Base-by-base conservation (phyloP, 1,140 invertebrate species). In the Drosophila micromelanica region DNA sequence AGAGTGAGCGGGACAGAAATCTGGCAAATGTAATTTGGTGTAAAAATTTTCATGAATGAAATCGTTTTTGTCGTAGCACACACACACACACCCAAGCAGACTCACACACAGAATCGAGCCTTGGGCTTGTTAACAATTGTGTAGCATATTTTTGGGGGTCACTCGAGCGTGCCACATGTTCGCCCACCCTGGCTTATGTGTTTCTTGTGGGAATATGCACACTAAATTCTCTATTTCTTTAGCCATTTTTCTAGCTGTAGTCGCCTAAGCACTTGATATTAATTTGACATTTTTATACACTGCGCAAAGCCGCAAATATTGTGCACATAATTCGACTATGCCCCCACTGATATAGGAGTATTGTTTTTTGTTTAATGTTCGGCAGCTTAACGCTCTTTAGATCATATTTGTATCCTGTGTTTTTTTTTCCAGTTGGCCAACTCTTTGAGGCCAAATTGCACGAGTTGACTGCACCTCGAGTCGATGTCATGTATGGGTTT, bases 21-120 rank as follows among this genome's bases (percentile, higher is more conserved):
- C 46, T 72, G 54, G 54, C 69, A 75, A 81, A 75, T 87, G 67
- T 86, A 86, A 87, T 86, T 86, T 87, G 86, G 78, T 80, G 75
- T 73, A 78, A 71, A 79, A 82, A 82, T 73, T 61, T 86, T 87
- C 79, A 87, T 86, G 82, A 86, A 87, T 87, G 78, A 75, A 86
- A 87, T 81, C 77, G 81, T 69, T 85, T 73, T 84, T 72, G 48
- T 52, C 7, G 4, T 45, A 42, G 3, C 61, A 57, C 46, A 12
- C 15, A 48, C 23, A 63, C 49, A 56, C 20, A 42, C 37, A 20
- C 17, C 45, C 13, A 27, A 2, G 2, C n/a, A 49, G 20, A 11
- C 11, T 45, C 7, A 37, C 35, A 32, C 40, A 3, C 32, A 43
- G 17, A 30, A 3, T 69, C 54, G 30, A 40, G 64, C 55, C 51